These are phyloP conservation scores for Rhyacophila brunnea DNA, from an alignment of 1,140 invertebrate genomes.

Conservation along the genomic window DNA sequence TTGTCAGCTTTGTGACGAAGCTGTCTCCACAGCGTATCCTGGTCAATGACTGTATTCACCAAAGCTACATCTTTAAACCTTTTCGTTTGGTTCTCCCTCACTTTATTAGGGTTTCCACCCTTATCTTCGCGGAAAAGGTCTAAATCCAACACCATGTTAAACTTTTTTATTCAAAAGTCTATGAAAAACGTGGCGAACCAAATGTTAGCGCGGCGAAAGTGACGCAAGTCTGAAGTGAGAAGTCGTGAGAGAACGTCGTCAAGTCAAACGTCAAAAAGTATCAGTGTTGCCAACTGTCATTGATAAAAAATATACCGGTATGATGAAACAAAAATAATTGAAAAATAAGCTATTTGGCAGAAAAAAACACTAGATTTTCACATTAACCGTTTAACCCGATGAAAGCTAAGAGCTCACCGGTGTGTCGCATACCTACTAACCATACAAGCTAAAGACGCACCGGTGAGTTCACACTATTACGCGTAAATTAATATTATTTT, in stretches of 20 bases:
- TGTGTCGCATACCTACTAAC: no score
- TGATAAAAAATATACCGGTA: no score
- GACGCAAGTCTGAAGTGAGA: slow-evolving; percentile 7
- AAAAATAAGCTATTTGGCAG: no score
- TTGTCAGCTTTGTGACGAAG: slow-evolving; percentile 87
- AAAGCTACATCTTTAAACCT: slow-evolving; percentile 90
- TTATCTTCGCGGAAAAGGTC: slow-evolving; percentile 96
- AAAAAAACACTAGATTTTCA: no score
- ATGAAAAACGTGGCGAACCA: slow-evolving; percentile 15
- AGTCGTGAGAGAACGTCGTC: not conserved
- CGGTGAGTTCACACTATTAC: no score
- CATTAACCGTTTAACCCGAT: no score
- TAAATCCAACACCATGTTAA: slow-evolving; percentile 94
- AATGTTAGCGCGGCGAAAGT: slow-evolving; percentile 19
- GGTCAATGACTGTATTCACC: slow-evolving; percentile 88
- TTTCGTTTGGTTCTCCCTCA: slow-evolving; percentile 89
- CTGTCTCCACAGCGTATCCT: slow-evolving; percentile 89
- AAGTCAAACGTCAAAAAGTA: not conserved
- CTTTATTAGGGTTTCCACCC: slow-evolving; percentile 87
- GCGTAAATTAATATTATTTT: no score
- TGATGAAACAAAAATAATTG: no score
- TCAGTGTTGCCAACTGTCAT: no score
- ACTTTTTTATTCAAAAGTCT: slow-evolving; percentile 4
- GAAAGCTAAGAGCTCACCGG: no score
- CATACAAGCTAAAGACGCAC: no score